Conservation (phyloP, 2,888 invertebrate genomes). For the Habroteleia sp. region DNA sequence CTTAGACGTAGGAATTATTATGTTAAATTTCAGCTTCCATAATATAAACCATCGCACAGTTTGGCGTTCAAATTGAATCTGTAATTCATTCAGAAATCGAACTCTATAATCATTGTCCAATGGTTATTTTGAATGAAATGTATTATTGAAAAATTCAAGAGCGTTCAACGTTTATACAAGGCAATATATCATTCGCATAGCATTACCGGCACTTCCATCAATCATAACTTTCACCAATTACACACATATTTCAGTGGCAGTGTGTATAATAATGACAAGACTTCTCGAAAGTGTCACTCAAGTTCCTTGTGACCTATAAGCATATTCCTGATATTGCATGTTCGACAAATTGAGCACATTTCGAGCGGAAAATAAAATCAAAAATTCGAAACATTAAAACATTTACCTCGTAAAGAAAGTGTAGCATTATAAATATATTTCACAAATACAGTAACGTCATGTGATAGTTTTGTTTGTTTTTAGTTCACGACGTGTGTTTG, state of each 20-base stretch:
- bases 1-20: too few relatives aligned
- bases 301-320: constrained; percentile 7
- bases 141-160: background rate
- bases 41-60: background rate
- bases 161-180: constrained; percentile 1
- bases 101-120: background rate
- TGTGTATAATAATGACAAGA: constrained; percentile 14
- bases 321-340: constrained; percentile 1
- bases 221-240: constrained; percentile 47
- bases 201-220: constrained; percentile 39
- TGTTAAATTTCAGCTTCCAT: background rate
- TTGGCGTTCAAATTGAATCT: background rate
- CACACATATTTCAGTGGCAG: constrained; percentile 22
- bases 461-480: constrained; percentile 16
- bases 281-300: constrained; percentile 8
- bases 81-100: background rate
- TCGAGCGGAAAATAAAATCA: background rate
- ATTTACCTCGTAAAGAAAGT: constrained; percentile 52
- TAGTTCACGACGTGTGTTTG: constrained; percentile 18
- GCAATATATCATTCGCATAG: constrained; percentile 19
- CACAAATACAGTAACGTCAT: constrained; percentile 44
- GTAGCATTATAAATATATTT: constrained; percentile 57
- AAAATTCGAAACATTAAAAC: background rate
- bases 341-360: background rate
- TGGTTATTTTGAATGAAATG: background rate